phyloP scores from a whole-genome alignment of 2,113 vertebrate species.

The Rana temporaria region DNA sequence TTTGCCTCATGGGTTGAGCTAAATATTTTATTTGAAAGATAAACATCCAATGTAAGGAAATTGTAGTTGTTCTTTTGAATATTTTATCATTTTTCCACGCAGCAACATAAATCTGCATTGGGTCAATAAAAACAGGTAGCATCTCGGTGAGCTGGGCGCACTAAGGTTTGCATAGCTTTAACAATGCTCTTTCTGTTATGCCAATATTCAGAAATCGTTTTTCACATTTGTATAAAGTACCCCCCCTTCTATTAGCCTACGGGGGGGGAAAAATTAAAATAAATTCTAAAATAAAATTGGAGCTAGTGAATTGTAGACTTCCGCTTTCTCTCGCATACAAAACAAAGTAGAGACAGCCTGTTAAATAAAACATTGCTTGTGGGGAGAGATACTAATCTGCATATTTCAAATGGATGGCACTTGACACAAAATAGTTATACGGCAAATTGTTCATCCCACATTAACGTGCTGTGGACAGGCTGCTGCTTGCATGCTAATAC shows the following conservation, averaged over 20 bases:
- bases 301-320: background rate
- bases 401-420: conserved; percentile 31
- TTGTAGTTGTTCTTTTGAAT: background rate
- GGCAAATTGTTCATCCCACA: conserved; percentile 27
- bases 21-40: too few species aligned
- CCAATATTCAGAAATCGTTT: conserved; percentile 26
- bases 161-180: background rate
- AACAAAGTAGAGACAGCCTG: conserved; percentile 4
- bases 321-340: conserved; percentile 18
- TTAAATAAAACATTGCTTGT: conserved; percentile 26
- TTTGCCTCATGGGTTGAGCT: too few species aligned
- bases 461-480: conserved; percentile 14
- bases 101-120: background rate
- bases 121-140: conserved; percentile 17
- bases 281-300: background rate
- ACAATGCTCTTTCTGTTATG: background rate
- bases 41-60: too few species aligned
- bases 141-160: background rate
- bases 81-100: background rate
- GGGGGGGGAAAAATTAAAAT: background rate
- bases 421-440: conserved; percentile 35
- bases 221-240: conserved; percentile 13
- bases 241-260: background rate
- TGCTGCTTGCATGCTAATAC: conserved; percentile 40
- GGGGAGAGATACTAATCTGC: conserved; percentile 38